phyloP scores from a whole-genome alignment of 2,888 invertebrate genomes.

The Dasysyrphus albostriatus region DNA sequence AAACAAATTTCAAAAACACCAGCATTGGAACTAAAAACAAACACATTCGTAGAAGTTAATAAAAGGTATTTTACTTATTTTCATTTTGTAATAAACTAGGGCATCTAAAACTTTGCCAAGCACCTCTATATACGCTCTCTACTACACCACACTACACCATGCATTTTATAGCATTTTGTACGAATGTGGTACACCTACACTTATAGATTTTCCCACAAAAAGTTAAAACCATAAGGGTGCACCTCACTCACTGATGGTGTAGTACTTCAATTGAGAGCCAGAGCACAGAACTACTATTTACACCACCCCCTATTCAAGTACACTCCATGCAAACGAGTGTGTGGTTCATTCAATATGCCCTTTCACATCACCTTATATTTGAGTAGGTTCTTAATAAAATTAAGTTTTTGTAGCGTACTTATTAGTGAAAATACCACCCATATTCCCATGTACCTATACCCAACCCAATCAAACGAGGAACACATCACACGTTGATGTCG shows the following conservation, averaged over 20 bases:
- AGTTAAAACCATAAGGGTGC: slow-evolving; percentile 29
- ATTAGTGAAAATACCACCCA: slow-evolving; percentile 10
- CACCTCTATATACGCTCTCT: background rate
- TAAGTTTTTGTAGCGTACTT: slow-evolving; percentile 13
- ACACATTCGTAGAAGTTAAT: background rate
- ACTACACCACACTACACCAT: background rate
- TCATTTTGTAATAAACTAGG: slow-evolving; percentile 18
- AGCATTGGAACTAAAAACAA: background rate
- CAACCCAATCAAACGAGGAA: background rate
- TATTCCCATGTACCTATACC: background rate
- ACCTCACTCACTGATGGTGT: slow-evolving; percentile 17
- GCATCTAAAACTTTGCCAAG: slow-evolving; percentile 25
- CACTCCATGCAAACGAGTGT: slow-evolving; percentile 3
- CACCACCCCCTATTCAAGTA: slow-evolving; percentile 17
- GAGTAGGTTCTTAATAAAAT: slow-evolving; percentile 24
- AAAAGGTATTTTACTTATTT: background rate
- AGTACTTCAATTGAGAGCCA: background rate
- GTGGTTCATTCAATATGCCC: slow-evolving; percentile 25
- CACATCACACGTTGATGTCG: background rate
- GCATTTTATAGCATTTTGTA: slow-evolving; percentile 6
- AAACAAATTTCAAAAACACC: no score
- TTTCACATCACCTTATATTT: slow-evolving; percentile 10
- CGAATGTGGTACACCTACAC: slow-evolving; percentile 10
- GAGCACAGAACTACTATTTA: slow-evolving; percentile 8
- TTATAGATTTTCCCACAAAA: slow-evolving; percentile 15